Conservation (phyloP, 2,888 invertebrate genomes). For the Callyntrura sp. region DNA sequence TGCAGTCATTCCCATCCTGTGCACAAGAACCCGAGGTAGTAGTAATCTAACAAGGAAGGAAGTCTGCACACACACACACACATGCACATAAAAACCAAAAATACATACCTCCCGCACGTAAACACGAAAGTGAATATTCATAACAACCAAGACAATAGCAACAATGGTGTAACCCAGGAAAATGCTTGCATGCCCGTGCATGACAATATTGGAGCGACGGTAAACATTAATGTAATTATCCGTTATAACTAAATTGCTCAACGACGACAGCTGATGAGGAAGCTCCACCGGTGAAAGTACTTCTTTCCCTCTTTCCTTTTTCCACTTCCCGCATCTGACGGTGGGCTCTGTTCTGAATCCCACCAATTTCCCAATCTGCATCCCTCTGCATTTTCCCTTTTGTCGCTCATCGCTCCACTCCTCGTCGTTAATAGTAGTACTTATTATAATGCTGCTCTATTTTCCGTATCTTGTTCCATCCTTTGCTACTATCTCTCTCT, state of each 20-base stretch:
- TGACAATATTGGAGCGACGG: not conserved
- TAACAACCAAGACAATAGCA: too few relatives aligned
- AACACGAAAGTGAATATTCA: not conserved
- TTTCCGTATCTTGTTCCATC: too few relatives aligned
- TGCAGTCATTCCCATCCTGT: conserved; percentile 3
- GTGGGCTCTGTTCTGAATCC: too few relatives aligned
- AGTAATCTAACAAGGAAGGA: not conserved
- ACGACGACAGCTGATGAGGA: conserved; percentile 42
- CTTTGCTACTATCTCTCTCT: too few relatives aligned
- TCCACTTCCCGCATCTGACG: too few relatives aligned
- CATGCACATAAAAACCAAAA: not conserved
- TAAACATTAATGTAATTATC: conserved; percentile 66
- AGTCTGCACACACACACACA: not conserved
- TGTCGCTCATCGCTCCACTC: too few relatives aligned
- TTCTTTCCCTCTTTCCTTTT: too few relatives aligned
- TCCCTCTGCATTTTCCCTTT: too few relatives aligned
- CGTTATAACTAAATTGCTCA: not conserved
- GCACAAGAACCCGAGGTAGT: not conserved
- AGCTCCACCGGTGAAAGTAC: not conserved
- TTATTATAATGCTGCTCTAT: too few relatives aligned
- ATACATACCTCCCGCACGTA: not conserved
- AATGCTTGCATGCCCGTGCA: not conserved
- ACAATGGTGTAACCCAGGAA: not conserved
- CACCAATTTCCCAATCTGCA: too few relatives aligned
- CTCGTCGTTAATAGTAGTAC: too few relatives aligned